phyloP scores from a whole-genome alignment of 2,797 vertebrate genomes.

The Myioborus melanocephalus region DNA sequence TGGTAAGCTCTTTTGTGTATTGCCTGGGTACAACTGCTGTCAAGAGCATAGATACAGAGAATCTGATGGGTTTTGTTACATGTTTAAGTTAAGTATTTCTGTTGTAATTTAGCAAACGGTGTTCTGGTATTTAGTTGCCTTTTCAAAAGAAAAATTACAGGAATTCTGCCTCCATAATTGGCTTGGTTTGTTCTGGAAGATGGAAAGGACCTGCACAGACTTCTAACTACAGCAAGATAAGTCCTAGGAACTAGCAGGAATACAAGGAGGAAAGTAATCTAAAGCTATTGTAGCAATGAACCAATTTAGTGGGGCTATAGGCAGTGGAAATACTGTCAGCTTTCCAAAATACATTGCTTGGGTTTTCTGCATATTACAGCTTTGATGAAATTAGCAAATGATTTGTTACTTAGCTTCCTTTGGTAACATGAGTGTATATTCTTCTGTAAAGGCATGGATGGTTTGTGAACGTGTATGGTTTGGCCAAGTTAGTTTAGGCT shows the following conservation, averaged over 20 bases:
- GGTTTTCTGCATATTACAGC: neutral
- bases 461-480: neutral
- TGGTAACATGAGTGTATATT: neutral
- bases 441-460: neutral
- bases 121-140: neutral
- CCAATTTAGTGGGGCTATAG: neutral
- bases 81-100: neutral
- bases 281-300: neutral
- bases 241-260: neutral
- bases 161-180: neutral
- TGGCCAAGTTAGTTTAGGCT: neutral
- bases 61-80: neutral
- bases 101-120: neutral
- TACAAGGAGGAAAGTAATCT: neutral
- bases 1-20: neutral
- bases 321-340: neutral
- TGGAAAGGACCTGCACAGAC: neutral
- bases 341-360: neutral
- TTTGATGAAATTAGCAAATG: neutral
- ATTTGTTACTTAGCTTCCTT: constrained; percentile 10
- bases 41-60: neutral
- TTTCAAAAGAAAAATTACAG: neutral
- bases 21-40: neutral
- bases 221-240: neutral
- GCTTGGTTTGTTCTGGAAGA: neutral